Evolutionary conservation across 1,140 invertebrate species (phyloP).

Genomic region (Drosophila parabipectinata): DNA sequence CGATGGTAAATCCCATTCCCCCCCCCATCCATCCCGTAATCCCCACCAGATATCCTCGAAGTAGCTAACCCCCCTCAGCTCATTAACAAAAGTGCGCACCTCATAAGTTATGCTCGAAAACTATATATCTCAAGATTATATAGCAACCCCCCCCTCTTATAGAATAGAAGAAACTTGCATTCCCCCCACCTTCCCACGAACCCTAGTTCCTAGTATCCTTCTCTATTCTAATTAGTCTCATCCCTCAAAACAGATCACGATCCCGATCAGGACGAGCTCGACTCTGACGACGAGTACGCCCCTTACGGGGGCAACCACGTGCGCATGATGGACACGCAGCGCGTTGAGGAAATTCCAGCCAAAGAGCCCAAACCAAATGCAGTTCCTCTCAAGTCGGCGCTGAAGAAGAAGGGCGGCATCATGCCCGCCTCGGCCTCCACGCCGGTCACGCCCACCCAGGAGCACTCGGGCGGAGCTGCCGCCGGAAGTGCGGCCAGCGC

Average conservation of each 20-base stretch:
- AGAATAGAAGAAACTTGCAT: neutral
- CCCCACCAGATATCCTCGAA: neutral
- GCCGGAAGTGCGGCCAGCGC: constrained; percentile 48
- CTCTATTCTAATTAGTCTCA: neutral
- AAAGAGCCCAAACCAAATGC: constrained; percentile 95
- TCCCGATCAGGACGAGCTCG: constrained; percentile 85
- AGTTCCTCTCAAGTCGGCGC: constrained; percentile 94
- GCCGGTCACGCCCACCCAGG: constrained; percentile 90
- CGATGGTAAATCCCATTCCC: constrained; percentile 86
- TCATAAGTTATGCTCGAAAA: constrained; percentile 69
- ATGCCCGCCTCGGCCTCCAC: constrained; percentile 80
- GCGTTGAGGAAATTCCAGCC: constrained; percentile 94
- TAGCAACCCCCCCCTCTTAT: neutral
- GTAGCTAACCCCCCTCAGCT: constrained; percentile 45
- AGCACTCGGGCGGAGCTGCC: constrained; percentile 82
- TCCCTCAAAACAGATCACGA: constrained; percentile 68
- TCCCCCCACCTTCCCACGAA: neutral
- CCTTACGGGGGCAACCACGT: constrained; percentile 85
- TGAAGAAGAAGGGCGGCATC: constrained; percentile 91
- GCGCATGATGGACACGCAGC: constrained; percentile 89
- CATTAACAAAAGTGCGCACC: constrained; percentile 69
- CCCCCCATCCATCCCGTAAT: constrained; percentile 3
- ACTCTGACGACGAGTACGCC: constrained; percentile 84
- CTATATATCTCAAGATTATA: no score
- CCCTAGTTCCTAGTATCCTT: neutral